These are phyloP conservation scores for Oncopodura yosiiana DNA, from an alignment of 1,140 invertebrate species.

Conservation along the genomic window DNA sequence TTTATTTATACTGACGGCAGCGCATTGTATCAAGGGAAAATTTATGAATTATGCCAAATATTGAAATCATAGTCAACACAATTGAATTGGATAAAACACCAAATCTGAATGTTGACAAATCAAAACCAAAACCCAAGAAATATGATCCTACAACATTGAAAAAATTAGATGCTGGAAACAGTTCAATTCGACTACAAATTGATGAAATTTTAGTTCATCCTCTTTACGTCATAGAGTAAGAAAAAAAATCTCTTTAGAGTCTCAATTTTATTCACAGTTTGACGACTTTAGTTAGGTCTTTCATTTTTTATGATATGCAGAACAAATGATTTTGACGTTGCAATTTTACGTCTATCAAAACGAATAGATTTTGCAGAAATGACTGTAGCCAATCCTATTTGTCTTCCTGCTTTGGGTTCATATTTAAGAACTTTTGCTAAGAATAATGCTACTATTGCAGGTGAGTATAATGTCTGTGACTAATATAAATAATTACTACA, in stretches of 20 bases:
- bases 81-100: neutral
- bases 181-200: constrained; percentile 8
- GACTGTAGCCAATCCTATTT: constrained; percentile 11
- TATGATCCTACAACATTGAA: neutral
- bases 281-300: neutral
- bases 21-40: constrained; percentile 31
- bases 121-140: neutral
- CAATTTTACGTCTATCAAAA: constrained; percentile 7
- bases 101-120: neutral
- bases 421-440: constrained; percentile 21
- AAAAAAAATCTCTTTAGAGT: neutral
- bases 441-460: constrained; percentile 20
- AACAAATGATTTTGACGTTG: constrained; percentile 33
- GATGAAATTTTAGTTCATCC: constrained; percentile 33
- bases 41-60: constrained; percentile 22
- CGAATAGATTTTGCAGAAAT: constrained; percentile 8
- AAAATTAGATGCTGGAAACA: constrained; percentile 20
- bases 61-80: neutral
- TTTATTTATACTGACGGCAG: constrained; percentile 24
- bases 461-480: constrained; percentile 1
- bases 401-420: constrained; percentile 19
- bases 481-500: neutral
- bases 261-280: neutral
- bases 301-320: neutral
- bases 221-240: constrained; percentile 29